These are phyloP conservation scores for Drosophila infuscata DNA, from an alignment of 2,888 invertebrate genomes.

Conservation along the genomic window DNA sequence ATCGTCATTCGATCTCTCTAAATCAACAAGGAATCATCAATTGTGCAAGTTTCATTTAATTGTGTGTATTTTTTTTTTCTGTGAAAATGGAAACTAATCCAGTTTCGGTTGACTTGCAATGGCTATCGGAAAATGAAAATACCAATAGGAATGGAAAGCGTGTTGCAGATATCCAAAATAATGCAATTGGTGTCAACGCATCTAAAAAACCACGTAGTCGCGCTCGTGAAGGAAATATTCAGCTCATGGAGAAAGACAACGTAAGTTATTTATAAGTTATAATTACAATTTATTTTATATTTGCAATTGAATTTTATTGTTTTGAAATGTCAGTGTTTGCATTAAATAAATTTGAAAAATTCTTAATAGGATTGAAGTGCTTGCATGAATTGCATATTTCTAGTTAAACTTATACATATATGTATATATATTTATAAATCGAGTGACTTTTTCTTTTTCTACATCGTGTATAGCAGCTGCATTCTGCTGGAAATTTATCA, in stretches of 20 bases:
- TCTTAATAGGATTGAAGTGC: not conserved
- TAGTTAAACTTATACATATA: not conserved
- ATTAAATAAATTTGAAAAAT: not conserved
- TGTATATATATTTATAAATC: not conserved
- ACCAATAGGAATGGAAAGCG: not conserved
- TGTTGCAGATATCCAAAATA: not conserved
- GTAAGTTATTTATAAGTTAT: conserved; percentile 9
- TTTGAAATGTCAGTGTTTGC: not conserved
- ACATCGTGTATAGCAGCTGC: not conserved
- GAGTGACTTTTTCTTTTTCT: not conserved
- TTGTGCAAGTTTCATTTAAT: conserved; percentile 1
- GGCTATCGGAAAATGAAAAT: not conserved
- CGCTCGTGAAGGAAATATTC: not conserved
- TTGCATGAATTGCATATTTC: not conserved
- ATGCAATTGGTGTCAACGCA: not conserved
- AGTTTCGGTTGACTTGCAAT: not conserved
- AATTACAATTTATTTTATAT: not conserved
- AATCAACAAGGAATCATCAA: not conserved
- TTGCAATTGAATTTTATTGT: not conserved
- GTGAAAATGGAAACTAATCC: conserved; percentile 4
- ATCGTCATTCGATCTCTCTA: conserved; percentile 7
- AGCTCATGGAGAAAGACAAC: not conserved
- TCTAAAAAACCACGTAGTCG: conserved; percentile 8
- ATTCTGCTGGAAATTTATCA: not conserved
- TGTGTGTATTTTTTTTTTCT: not conserved